phyloP scores from a whole-genome alignment of 2,888 invertebrate genomes.

The Cosmia pyralina region DNA sequence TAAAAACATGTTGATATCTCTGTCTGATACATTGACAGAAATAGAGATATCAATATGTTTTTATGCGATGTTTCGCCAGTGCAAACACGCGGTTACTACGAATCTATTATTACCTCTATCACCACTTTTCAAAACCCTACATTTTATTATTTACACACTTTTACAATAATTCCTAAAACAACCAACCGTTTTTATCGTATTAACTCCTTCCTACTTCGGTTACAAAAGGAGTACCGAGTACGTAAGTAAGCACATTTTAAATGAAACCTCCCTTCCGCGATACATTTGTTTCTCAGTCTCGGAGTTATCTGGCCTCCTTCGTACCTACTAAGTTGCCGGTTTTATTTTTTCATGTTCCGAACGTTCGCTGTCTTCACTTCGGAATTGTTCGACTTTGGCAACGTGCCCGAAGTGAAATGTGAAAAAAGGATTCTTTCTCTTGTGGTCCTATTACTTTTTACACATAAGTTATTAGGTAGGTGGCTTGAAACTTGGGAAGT shows the following conservation, averaged over 20 bases:
- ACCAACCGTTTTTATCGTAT: constrained; percentile 29
- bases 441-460: constrained; percentile 28
- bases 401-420: constrained; percentile 50
- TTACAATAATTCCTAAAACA: neutral
- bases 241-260: constrained; percentile 55
- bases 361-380: constrained; percentile 44
- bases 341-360: constrained; percentile 60
- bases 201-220: constrained; percentile 28
- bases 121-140: neutral
- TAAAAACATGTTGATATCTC: too few species aligned
- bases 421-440: constrained; percentile 43
- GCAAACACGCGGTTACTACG: too few species aligned
- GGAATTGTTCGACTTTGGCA: constrained; percentile 57
- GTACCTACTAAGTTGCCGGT: constrained; percentile 38
- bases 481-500: constrained; percentile 24
- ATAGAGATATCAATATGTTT: too few species aligned
- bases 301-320: constrained; percentile 46
- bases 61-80: too few species aligned
- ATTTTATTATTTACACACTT: neutral
- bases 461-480: constrained; percentile 32
- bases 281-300: constrained; percentile 56
- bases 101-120: neutral
- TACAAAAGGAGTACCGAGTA: constrained; percentile 16
- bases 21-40: too few species aligned
- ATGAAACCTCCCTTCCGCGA: constrained; percentile 56